These are phyloP conservation scores for Hyposoter dolosus DNA, from an alignment of 2,888 invertebrate species.

Conservation along the genomic window DNA sequence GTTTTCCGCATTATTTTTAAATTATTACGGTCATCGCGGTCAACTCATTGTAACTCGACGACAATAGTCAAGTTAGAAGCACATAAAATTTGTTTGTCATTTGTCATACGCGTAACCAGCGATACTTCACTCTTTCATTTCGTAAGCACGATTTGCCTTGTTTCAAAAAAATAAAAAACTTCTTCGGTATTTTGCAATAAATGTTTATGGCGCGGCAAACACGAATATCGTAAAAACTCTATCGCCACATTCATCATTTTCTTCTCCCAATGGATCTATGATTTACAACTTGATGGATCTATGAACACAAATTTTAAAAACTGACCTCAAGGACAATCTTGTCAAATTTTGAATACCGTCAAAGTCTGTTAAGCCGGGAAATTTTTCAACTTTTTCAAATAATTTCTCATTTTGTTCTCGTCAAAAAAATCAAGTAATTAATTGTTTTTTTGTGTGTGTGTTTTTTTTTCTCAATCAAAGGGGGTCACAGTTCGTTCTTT, in stretches of 20 bases:
- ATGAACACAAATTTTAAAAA: no score
- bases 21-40: conserved; percentile 32
- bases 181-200: conserved; percentile 9
- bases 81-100: neutral
- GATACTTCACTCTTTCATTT: conserved; percentile 14
- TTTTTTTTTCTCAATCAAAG: conserved; percentile 84
- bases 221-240: conserved; percentile 8
- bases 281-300: conserved; percentile 2
- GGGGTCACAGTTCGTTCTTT: conserved; percentile 97
- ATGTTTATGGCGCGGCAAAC: neutral
- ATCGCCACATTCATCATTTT: conserved; percentile 6
- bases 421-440: no score
- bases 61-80: conserved; percentile 4
- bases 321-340: no score
- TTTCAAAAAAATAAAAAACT: conserved; percentile 86
- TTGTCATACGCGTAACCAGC: neutral
- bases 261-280: neutral
- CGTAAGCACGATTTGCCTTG: conserved; percentile 12
- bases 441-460: neutral
- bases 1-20: neutral
- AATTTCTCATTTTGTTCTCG: no score
- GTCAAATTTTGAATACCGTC: no score
- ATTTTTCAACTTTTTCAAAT: no score
- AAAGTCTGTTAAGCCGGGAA: no score
- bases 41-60: neutral